Evolutionary conservation across 1,140 invertebrate genomes (phyloP).

Genomic region (Phymastichus coffea): DNA sequence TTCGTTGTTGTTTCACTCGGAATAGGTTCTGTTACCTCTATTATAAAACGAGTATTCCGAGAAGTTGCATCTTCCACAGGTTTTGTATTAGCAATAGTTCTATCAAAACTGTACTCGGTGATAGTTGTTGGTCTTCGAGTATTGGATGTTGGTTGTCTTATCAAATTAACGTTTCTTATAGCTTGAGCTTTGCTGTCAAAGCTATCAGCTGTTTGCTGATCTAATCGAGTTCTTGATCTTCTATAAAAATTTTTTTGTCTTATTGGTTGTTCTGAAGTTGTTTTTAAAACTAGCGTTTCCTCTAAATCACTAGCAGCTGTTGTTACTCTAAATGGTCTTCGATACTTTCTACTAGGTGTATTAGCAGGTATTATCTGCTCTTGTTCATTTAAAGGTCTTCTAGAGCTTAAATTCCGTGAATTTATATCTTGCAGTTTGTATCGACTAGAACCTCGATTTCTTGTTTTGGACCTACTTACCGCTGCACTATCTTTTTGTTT

Average conservation of each 20-base stretch:
- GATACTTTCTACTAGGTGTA: constrained; percentile 17
- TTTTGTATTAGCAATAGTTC: not conserved
- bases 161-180: not conserved
- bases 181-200: constrained; percentile 6
- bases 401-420: constrained; percentile 14
- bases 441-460: constrained; percentile 41
- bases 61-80: not conserved
- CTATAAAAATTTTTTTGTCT: constrained; percentile 24
- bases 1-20: not conserved
- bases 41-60: constrained; percentile 13
- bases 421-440: constrained; percentile 34
- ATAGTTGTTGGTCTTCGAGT: not conserved
- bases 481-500: constrained; percentile 22
- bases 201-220: constrained; percentile 13
- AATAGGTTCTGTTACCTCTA: constrained; percentile 19
- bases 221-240: constrained; percentile 18
- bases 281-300: constrained; percentile 37
- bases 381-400: constrained; percentile 11
- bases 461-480: constrained; percentile 34
- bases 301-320: constrained; percentile 24
- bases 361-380: not conserved
- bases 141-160: not conserved
- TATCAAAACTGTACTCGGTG: not conserved
- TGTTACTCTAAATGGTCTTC: constrained; percentile 14
- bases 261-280: constrained; percentile 24